Conservation (phyloP, 2,113 vertebrate genomes). For the Aegotheles bennettii region DNA sequence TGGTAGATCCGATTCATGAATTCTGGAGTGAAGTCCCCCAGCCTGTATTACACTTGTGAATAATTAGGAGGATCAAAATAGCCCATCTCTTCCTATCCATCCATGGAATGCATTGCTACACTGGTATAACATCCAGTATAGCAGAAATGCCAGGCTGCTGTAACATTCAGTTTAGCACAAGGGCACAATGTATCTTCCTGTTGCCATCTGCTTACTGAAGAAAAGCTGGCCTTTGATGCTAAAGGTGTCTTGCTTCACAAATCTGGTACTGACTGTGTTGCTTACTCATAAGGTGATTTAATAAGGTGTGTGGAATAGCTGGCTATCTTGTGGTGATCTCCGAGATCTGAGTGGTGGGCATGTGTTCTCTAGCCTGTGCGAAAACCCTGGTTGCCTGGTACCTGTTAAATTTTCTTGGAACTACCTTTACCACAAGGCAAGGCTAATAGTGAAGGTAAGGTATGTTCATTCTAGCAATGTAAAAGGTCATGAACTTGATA, state of each 20-base stretch:
- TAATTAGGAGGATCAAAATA: not conserved
- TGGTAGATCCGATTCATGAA: not conserved
- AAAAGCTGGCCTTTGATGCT: not conserved
- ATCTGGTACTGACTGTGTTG: not conserved
- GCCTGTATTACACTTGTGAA: not conserved
- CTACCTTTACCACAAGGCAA: not conserved
- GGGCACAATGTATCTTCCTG: not conserved
- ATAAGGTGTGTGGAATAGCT: not conserved
- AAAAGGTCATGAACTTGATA: not conserved
- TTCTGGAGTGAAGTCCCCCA: not conserved
- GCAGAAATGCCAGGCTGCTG: accelerated
- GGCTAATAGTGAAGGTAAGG: not conserved
- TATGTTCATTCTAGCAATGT: not conserved
- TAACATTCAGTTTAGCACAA: not conserved
- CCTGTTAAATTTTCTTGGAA: not conserved
- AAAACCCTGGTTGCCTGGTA: not conserved
- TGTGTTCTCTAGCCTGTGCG: not conserved
- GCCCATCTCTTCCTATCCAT: not conserved
- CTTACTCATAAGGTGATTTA: not conserved
- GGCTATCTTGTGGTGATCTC: not conserved
- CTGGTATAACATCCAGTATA: not conserved
- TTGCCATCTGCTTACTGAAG: not conserved
- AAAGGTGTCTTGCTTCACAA: not conserved
- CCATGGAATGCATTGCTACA: not conserved
- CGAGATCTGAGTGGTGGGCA: not conserved